These are phyloP conservation scores for Diceros bicornis DNA, from an alignment of 2,797 vertebrate genomes.

Conservation along the genomic window DNA sequence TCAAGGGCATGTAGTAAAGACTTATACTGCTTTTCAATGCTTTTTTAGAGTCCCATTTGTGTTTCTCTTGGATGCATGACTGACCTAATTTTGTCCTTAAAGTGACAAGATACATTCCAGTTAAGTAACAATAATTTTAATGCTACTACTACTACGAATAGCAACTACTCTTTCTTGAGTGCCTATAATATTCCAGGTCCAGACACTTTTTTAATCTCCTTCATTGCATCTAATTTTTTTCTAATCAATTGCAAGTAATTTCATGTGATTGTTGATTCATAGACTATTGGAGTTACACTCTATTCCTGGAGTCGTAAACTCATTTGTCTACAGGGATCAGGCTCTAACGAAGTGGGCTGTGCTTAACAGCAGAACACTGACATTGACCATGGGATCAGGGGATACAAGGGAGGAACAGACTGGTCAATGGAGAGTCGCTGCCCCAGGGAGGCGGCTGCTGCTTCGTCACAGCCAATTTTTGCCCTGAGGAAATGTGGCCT, in stretches of 20 bases:
- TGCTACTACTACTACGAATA: background rate
- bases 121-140: background rate
- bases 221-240: slow-evolving; percentile 11
- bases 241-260: slow-evolving; percentile 1
- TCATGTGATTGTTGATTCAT: background rate
- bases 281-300: background rate
- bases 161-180: background rate
- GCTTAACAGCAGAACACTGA: background rate
- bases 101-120: too few species aligned
- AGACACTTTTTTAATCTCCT: slow-evolving; percentile 23
- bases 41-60: background rate
- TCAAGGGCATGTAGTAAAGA: background rate
- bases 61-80: background rate
- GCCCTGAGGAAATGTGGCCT: background rate
- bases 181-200: background rate
- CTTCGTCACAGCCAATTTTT: background rate
- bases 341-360: background rate
- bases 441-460: background rate
- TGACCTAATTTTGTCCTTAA: too few species aligned
- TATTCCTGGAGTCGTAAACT: background rate
- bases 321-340: background rate
- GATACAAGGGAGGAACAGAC: background rate
- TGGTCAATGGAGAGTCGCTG: background rate
- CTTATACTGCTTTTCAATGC: background rate
- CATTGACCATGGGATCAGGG: background rate